phyloP scores from a whole-genome alignment of 2,888 invertebrate genomes.

The Sinopyrophorus schimmeli region DNA sequence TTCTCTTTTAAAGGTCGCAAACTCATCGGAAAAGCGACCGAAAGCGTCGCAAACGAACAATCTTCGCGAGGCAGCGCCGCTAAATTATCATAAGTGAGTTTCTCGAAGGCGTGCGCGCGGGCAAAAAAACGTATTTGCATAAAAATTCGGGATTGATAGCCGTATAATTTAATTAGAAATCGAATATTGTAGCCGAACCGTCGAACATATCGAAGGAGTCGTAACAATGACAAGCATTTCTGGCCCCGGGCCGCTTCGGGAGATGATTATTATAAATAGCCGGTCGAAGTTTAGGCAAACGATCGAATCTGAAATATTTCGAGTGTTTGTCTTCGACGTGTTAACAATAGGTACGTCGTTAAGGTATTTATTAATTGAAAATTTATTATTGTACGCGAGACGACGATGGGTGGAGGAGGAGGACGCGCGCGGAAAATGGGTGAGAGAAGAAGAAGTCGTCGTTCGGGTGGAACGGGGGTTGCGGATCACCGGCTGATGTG shows the following conservation, averaged over 20 bases:
- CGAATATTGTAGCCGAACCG: conserved; percentile 6
- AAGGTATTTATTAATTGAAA: background rate
- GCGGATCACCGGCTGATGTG: conserved; percentile 33
- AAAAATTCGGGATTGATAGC: too few species aligned
- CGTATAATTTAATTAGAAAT: conserved; percentile 15
- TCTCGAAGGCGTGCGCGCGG: too few species aligned
- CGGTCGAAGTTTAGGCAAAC: conserved; percentile 9
- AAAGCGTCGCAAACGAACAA: too few species aligned
- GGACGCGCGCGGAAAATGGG: background rate
- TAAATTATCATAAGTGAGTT: too few species aligned
- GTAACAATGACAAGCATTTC: conserved; percentile 16
- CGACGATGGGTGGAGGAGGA: background rate
- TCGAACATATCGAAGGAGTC: conserved; percentile 13
- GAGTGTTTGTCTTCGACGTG: conserved; percentile 7
- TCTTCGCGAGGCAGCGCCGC: too few species aligned
- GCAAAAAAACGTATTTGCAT: too few species aligned
- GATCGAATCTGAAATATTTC: conserved; percentile 14
- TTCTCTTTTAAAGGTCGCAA: too few species aligned
- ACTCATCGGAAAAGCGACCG: too few species aligned
- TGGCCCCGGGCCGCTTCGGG: conserved; percentile 11
- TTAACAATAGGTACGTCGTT: background rate
- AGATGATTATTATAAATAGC: conserved; percentile 22
- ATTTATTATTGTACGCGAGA: background rate
- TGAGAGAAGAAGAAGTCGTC: conserved; percentile 16
- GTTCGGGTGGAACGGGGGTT: conserved; percentile 19